Evolutionary conservation across 1,140 invertebrate genomes (phyloP), one percentile per base, ranked within the genome.

Genomic region (Anadara kagoshimensis): DNA sequence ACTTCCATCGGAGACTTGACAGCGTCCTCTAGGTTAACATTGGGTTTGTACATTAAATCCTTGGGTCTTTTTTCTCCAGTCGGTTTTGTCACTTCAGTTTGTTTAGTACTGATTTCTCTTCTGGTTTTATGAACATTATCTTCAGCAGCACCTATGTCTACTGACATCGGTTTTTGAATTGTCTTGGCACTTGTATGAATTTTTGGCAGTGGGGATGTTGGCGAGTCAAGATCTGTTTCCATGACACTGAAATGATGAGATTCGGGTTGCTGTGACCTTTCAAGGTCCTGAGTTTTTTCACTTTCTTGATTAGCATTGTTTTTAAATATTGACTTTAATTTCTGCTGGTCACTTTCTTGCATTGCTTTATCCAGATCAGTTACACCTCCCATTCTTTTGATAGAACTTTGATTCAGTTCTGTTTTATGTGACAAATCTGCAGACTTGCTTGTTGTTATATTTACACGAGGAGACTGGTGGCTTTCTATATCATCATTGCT

Each of bases 321-420:
- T 64, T 47, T 49, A 57, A 62, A 63, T 51, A 26, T 75, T 72
- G 61, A 67, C 14, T 65, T 64, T n/a, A 82, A 59, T 36, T 78
- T 80, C 57, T 70, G 62, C 51, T 83, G 68, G 61, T 84, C 83
- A 43, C 71, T 67, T 51, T 86, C 75, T 54, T 75, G 76, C 78
- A 84, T 84, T n/a, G 83, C 83, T 69, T 83, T 66, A 70, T 82
- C 80, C n/a, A 83, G 69, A 61, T 81, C 82, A 16, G 80, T 83
- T 18, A 83, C 80, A 12, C 49, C 75, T 29, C 73, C 56, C 18
- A 66, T 77, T 49, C 75, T 51, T 45, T 73, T 79, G 26, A 79
- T 44, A 18, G 74, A 36, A 36, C 29, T 36, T 36, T 36, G 62
- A 64, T 26, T 49, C 49, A 62, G 12, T 62, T 22, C 43, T 45